Evolutionary conservation across 2,888 invertebrate genomes (phyloP), one percentile per base, ranked within the genome.

Genomic region (Agrenia bidenticulata): DNA sequence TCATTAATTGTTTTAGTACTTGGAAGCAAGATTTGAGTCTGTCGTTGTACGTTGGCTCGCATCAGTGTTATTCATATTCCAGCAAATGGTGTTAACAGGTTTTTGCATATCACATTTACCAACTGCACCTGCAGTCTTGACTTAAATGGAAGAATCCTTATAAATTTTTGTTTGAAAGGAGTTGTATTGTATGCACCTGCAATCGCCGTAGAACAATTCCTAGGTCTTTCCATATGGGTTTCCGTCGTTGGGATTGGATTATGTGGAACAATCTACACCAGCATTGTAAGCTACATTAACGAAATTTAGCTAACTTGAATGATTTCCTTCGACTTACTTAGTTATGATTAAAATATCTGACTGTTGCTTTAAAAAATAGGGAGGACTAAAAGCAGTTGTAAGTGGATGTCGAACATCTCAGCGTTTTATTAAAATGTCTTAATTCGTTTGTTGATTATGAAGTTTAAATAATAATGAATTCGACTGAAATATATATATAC

Each of bases 341-440:
- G n/a, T n/a, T n/a, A n/a, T n/a, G n/a, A n/a, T n/a, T n/a, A n/a
- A n/a, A n/a, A n/a, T n/a, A n/a, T n/a, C 49, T 21, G 37, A 17
- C 15, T 21, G 42, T 56, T 32, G n/a, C n/a, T 32, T 32, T 32
- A 32, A 32, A 27, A 13, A 2, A 37, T 41, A 72, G 73, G 74
- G 74, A 11, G 74, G 74, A 2, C 53, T 69, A 5, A 72, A 69
- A 58, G 70, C 70, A 0, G 64, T 67, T 9, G 66, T 32, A 32
- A 32, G 32, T n/a, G n/a, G n/a, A n/a, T n/a, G n/a, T n/a, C n/a
- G n/a, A n/a, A n/a, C n/a, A n/a, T n/a, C n/a, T n/a, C n/a, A n/a
- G n/a, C n/a, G n/a, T n/a, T n/a, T n/a, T n/a, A n/a, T n/a, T n/a
- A n/a, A n/a, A n/a, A n/a, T n/a, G n/a, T n/a, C n/a, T n/a, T n/a